Evolutionary conservation across 2,888 invertebrate species (phyloP).

Genomic region (Euphydryas editha): DNA sequence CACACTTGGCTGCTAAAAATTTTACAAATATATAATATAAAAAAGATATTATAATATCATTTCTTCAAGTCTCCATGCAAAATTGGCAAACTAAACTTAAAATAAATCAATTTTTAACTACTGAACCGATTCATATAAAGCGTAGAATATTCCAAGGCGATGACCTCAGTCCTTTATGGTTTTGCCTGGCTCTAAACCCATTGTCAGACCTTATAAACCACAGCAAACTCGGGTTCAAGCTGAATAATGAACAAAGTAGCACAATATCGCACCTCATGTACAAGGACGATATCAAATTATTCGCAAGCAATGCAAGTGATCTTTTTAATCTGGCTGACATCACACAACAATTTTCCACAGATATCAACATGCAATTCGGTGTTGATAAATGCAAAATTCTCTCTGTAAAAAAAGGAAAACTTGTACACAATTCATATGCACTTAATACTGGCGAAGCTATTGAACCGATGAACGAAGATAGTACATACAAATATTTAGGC

Average conservation of each 20-base stretch:
- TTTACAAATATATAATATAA: constrained; percentile 41
- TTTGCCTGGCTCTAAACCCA: too few relatives aligned
- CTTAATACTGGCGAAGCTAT: background rate
- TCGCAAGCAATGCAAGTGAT: background rate
- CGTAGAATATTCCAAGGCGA: too few relatives aligned
- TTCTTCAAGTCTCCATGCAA: constrained; percentile 26
- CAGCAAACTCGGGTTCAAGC: background rate
- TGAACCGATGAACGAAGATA: constrained; percentile 10
- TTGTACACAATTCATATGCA: constrained; percentile 7
- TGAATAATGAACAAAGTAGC: background rate
- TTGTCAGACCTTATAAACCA: too few relatives aligned
- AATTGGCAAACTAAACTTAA: too few relatives aligned
- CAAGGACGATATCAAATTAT: constrained; percentile 28
- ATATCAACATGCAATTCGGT: constrained; percentile 23
- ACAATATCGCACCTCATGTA: constrained; percentile 10
- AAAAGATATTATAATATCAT: constrained; percentile 24
- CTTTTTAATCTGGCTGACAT: constrained; percentile 8
- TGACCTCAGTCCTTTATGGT: too few relatives aligned
- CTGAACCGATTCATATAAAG: too few relatives aligned
- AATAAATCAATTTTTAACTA: too few relatives aligned
- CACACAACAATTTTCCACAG: constrained; percentile 19
- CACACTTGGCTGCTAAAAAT: constrained; percentile 42
- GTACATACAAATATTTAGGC: constrained; percentile 27
- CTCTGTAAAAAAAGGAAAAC: too few relatives aligned
- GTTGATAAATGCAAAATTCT: constrained; percentile 25